Evolutionary conservation across 2,888 invertebrate species (phyloP), one percentile per base, ranked within the genome.

Genomic region (Phymatocera aterrima): DNA sequence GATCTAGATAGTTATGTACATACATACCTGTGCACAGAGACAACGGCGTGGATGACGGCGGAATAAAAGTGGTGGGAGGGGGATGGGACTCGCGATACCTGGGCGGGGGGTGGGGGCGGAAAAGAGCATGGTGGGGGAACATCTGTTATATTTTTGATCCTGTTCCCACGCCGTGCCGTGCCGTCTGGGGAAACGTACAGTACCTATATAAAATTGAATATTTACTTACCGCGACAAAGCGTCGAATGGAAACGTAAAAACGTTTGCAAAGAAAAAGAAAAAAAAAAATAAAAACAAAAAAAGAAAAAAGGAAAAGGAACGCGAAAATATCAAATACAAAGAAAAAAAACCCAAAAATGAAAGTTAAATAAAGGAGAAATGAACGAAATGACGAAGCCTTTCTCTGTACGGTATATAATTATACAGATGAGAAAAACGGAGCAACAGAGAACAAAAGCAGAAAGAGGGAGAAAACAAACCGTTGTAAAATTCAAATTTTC

Each of bases 91-190:
- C 48, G 18, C 48, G 34, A 64, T 18, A 15, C 18, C 12, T 18
- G 61, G 37, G 6, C 31, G 18, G 34, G 21, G 4, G 15, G 18
- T 6, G 43, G 43, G 1, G 43, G 1, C 43, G 61, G 0, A 3
- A 51, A 46, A 72, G 72, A 31, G 43, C 24, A 48, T 3, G 37
- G 40, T 21, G 34, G 10, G 21, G 10, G 21, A 21, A 24, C 75
- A 57, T 54, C 75, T 54, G 75, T 75, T 57, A 18, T 57, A 60
- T 72, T 72, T 72, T 72, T 72, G 57, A 75, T 54, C 75, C 57
- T 40, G 75, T 75, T 75, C 60, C 75, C 60, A 75, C 75, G 75
- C 72, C 68, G n/a, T n/a, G n/a, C n/a, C n/a, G n/a, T n/a, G n/a
- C n/a, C 46, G 60, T 60, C 75, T 75, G 57, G 21, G n/a, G n/a